Evolutionary conservation across 2,888 invertebrate genomes (phyloP).

Genomic region (Aleiodes leptofemur): DNA sequence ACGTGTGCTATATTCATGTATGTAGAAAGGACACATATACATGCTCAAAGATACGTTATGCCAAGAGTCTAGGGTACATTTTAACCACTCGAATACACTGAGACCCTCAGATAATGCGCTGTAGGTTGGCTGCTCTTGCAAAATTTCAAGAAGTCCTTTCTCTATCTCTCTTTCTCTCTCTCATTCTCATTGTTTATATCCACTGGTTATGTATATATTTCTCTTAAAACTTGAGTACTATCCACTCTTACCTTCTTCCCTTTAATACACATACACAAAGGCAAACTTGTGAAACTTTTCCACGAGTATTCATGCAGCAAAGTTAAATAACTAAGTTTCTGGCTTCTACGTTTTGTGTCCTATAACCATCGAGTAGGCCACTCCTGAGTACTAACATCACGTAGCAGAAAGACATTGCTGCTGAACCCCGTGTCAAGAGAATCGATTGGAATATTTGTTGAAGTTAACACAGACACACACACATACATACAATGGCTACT

Average conservation of each 20-base stretch:
- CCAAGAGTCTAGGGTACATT: slow-evolving; percentile 19
- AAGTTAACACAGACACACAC: too few relatives aligned
- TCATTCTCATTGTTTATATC: slow-evolving; percentile 57
- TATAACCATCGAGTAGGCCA: slow-evolving; percentile 47
- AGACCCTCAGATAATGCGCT: slow-evolving; percentile 12
- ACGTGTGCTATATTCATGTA: too few relatives aligned
- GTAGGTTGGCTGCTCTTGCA: neutral
- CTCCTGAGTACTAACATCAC: slow-evolving; percentile 50
- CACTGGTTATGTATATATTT: slow-evolving; percentile 50
- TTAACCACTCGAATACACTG: slow-evolving; percentile 27
- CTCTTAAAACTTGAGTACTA: slow-evolving; percentile 54
- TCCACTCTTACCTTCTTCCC: slow-evolving; percentile 42
- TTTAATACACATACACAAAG: slow-evolving; percentile 63
- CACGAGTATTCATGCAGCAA: slow-evolving; percentile 50
- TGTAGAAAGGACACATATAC: neutral
- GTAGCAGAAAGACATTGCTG: slow-evolving; percentile 22
- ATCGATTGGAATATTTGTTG: slow-evolving; percentile 27
- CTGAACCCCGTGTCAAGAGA: slow-evolving; percentile 19
- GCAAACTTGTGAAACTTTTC: slow-evolving; percentile 63
- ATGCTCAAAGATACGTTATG: neutral
- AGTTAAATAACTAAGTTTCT: slow-evolving; percentile 59
- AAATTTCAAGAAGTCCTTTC: slow-evolving; percentile 51
- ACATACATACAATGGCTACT: slow-evolving; percentile 5
- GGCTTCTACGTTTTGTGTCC: slow-evolving; percentile 21
- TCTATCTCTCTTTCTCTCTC: slow-evolving; percentile 46